Conservation (phyloP, 2,797 vertebrate genomes). For the Pitangus sulphuratus region DNA sequence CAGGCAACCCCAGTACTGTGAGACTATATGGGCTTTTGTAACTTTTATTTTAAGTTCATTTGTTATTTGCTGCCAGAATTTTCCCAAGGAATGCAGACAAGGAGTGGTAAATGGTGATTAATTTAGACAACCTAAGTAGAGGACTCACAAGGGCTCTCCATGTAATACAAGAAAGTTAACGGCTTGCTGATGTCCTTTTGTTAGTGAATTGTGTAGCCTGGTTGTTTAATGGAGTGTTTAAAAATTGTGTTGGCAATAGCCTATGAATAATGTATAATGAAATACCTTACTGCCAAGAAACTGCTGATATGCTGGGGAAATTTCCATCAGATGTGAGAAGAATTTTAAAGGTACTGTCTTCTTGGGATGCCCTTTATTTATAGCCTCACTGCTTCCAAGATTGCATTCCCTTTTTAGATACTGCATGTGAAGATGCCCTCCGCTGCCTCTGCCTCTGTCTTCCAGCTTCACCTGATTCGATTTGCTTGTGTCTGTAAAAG, state of each 20-base stretch:
- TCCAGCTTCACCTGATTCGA: neutral
- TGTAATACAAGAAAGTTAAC: conserved; percentile 42
- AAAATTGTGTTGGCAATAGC: conserved; percentile 44
- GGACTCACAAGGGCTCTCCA: rapidly evolving
- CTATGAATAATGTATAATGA: conserved; percentile 57
- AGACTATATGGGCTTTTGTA: neutral
- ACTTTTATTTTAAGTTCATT: conserved; percentile 20
- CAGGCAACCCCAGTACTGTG: neutral
- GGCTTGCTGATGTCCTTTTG: conserved; percentile 39
- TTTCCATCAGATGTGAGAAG: conserved; percentile 8
- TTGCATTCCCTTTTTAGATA: neutral
- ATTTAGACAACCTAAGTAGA: conserved; percentile 16
- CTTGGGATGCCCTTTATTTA: conserved; percentile 47
- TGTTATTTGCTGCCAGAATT: conserved; percentile 29
- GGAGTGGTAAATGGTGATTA: conserved; percentile 27
- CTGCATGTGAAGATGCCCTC: neutral
- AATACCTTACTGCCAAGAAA: conserved; percentile 30
- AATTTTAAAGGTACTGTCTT: conserved; percentile 28
- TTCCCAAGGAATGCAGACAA: conserved; percentile 8
- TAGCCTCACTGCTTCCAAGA: conserved; percentile 5
- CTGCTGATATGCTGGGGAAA: conserved; percentile 29
- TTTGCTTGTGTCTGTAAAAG: neutral
- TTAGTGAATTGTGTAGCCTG: conserved; percentile 32
- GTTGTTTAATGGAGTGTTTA: conserved; percentile 60
- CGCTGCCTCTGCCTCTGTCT: neutral